A percentile compares a stretch with the other conserved stretches of the same genome.
These are phyloP conservation scores for Caenorhabditis sulstoni DNA, from an alignment of 2,888 invertebrate genomes.

Conservation along the genomic window DNA sequence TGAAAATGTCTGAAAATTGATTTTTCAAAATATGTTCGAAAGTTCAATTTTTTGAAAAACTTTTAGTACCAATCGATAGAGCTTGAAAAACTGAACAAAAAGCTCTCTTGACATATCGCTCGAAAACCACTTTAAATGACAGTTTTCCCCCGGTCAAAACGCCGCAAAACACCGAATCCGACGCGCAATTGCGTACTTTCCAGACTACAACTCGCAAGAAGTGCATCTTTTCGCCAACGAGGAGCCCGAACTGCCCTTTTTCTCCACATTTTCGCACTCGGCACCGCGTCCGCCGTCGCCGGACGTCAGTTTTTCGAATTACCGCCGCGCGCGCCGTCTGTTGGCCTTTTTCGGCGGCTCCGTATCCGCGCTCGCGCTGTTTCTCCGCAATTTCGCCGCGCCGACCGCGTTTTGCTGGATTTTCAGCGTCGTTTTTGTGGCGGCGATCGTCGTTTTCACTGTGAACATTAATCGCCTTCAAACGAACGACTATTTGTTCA, in stretches of 20 bases:
- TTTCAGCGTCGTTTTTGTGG: conserved; percentile 17
- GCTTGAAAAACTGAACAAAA: too few species aligned
- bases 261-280: conserved; percentile 29
- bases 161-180: background rate
- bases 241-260: conserved; percentile 55
- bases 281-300: conserved; percentile 44
- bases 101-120: too few species aligned
- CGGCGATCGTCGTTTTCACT: conserved; percentile 4
- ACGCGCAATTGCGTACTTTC: background rate
- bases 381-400: conserved; percentile 19
- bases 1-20: too few species aligned
- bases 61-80: too few species aligned
- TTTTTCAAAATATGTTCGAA: too few species aligned
- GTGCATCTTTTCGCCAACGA: conserved; percentile 4
- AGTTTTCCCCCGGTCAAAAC: too few species aligned
- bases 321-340: conserved; percentile 30
- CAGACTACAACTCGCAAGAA: conserved; percentile 12
- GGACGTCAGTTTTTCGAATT: conserved; percentile 23
- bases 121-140: too few species aligned
- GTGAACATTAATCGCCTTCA: conserved; percentile 45
- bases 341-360: background rate
- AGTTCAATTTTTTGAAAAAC: too few species aligned
- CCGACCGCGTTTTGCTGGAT: conserved; percentile 30
- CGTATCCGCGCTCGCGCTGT: too few species aligned
- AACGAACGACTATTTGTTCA: conserved; percentile 56